Conservation (phyloP, 2,797 vertebrate genomes). For the Ctenosaura bakeri region DNA sequence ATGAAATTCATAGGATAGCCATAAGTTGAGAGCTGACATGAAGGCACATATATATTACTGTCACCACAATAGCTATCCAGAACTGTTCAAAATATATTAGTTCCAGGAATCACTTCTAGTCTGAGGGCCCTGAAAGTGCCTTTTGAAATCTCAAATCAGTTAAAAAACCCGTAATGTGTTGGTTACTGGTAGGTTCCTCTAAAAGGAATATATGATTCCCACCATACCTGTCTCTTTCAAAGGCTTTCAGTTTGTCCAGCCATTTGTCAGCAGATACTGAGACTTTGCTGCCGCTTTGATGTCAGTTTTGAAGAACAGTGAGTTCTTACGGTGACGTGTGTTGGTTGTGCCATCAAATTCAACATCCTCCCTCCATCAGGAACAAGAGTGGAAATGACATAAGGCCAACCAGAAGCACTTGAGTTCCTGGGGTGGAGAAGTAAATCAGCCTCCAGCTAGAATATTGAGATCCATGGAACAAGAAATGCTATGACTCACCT, state of each 20-base stretch:
- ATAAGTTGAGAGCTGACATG: too few species aligned
- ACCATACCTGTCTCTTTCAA: too few species aligned
- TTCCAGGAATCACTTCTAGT: neutral
- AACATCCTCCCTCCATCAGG: neutral
- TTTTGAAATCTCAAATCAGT: neutral
- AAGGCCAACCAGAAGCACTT: neutral
- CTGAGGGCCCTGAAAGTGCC: neutral
- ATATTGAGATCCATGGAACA: too few species aligned
- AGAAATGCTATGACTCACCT: too few species aligned
- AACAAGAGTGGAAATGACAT: neutral
- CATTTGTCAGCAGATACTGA: neutral
- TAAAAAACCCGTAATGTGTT: neutral
- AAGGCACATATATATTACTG: neutral
- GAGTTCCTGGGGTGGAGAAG: neutral
- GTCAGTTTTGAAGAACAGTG: neutral
- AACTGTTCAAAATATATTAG: neutral
- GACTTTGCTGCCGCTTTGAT: neutral
- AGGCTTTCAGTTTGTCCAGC: neutral
- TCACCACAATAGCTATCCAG: neutral
- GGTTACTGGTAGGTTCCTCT: neutral
- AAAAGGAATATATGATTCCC: neutral
- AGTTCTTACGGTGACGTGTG: neutral
- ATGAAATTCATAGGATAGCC: too few species aligned
- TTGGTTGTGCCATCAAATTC: neutral
- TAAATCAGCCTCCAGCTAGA: too few species aligned